Evolutionary conservation across 2,113 vertebrate genomes (phyloP).

Genomic region (Abramis brama): DNA sequence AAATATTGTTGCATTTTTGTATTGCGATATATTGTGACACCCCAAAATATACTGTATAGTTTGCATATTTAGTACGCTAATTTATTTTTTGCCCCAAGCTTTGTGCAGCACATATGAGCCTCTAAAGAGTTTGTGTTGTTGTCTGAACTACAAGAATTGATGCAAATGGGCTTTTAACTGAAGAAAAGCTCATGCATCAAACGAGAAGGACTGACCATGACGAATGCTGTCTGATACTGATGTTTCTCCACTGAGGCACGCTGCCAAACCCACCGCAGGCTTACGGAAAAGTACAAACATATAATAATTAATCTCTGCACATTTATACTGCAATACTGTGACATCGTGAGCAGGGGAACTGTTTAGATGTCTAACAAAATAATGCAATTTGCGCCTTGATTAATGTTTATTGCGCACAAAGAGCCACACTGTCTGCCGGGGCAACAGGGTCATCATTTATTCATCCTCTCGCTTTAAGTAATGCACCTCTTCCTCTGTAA

Average conservation of each 20-base stretch:
- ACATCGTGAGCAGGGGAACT: not conserved
- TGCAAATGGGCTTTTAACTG: not conserved
- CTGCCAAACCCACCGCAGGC: constrained; percentile 17
- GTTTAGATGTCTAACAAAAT: constrained; percentile 30
- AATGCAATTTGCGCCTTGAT: constrained; percentile 15
- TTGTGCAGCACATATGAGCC: not conserved
- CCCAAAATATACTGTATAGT: too few species aligned
- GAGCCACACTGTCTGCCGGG: not conserved
- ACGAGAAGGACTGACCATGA: constrained; percentile 13
- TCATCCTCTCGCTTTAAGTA: constrained; percentile 29
- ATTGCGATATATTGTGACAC: too few species aligned
- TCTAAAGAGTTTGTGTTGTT: not conserved
- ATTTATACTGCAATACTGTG: constrained; percentile 8
- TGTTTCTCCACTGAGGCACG: not conserved
- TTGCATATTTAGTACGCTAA: not conserved
- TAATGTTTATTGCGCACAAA: constrained; percentile 17
- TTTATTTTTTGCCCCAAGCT: not conserved
- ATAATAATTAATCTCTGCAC: constrained; percentile 28
- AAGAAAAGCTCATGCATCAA: constrained; percentile 16
- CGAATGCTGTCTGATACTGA: constrained; percentile 3
- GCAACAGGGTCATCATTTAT: constrained; percentile 25
- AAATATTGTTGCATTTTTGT: too few species aligned
- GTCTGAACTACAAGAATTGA: not conserved
- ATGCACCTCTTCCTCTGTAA: constrained; percentile 10
- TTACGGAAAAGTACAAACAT: constrained; percentile 13